Conservation (phyloP, 2,888 invertebrate genomes). For the Drosophila tripunctata region DNA sequence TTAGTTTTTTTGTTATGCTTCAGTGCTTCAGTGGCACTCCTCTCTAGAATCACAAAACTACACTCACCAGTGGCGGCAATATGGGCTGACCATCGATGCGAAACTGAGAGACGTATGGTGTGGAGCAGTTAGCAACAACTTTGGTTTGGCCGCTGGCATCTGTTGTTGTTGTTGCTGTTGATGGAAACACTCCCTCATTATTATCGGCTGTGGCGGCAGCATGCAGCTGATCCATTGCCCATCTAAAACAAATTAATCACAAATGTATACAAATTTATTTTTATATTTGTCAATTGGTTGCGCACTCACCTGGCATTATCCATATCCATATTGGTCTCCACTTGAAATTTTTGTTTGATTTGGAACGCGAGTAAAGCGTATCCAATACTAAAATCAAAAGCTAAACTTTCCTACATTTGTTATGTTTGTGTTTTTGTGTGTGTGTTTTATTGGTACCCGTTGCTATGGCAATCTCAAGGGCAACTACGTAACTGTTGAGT, state of each 20-base stretch:
- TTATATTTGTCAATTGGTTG: neutral
- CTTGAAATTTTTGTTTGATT: slow-evolving; percentile 28
- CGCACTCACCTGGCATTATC: slow-evolving; percentile 35
- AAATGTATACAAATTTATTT: neutral
- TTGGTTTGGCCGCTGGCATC: too few species aligned
- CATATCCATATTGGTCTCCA: slow-evolving; percentile 32
- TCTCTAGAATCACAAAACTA: neutral
- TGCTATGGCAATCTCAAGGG: slow-evolving; percentile 44
- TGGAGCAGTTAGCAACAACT: too few species aligned
- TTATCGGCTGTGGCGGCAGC: slow-evolving; percentile 30
- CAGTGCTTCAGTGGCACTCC: slow-evolving; percentile 43
- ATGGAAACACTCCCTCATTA: slow-evolving; percentile 16
- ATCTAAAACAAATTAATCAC: slow-evolving; percentile 20
- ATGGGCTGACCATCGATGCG: slow-evolving; percentile 83
- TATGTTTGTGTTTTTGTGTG: slow-evolving; percentile 39
- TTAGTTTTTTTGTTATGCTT: slow-evolving; percentile 30
- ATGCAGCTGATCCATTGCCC: slow-evolving; percentile 52
- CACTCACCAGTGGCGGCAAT: slow-evolving; percentile 82
- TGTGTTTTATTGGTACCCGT: too few species aligned
- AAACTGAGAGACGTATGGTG: slow-evolving; percentile 63
- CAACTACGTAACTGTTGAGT: slow-evolving; percentile 6
- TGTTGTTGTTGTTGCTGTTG: neutral
- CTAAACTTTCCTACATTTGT: slow-evolving; percentile 38
- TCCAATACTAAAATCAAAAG: slow-evolving; percentile 5
- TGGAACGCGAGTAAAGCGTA: slow-evolving; percentile 9